Evolutionary conservation across 1,140 invertebrate genomes (phyloP).

Genomic region (Phymastichus coffea): DNA sequence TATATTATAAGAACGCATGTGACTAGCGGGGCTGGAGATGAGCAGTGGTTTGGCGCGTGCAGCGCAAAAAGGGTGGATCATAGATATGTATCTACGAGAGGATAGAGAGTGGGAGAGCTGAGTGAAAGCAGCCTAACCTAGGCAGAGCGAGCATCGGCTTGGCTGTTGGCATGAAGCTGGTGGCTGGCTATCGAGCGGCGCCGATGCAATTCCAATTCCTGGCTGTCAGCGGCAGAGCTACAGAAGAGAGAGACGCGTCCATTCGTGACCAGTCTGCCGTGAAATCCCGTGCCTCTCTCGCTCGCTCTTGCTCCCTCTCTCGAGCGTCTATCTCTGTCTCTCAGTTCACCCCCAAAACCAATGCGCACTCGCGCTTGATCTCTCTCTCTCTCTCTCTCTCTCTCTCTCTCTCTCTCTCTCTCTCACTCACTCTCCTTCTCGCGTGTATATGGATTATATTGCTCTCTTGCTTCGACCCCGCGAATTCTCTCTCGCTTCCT

Average conservation of each 20-base stretch:
- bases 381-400: background rate
- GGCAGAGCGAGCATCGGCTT: slow-evolving; percentile 38
- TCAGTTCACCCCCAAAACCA: slow-evolving; percentile 29
- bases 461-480: slow-evolving; percentile 5
- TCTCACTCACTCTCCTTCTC: slow-evolving; percentile 5
- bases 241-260: slow-evolving; percentile 58
- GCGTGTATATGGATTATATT: slow-evolving; percentile 1
- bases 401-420: slow-evolving; percentile 25
- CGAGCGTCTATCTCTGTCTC: slow-evolving; percentile 21
- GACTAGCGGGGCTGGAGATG: no score
- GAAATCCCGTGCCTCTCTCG: slow-evolving; percentile 52
- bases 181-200: slow-evolving; percentile 56
- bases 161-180: slow-evolving; percentile 40
- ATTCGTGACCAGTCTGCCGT: slow-evolving; percentile 56
- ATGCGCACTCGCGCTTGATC: slow-evolving; percentile 25
- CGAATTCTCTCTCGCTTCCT: background rate
- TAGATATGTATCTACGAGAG: background rate
- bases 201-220: slow-evolving; percentile 60
- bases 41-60: background rate
- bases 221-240: slow-evolving; percentile 58
- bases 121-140: background rate
- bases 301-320: slow-evolving; percentile 32
- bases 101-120: slow-evolving; percentile 30
- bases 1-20: no score
- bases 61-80: background rate